Evolutionary conservation across 2,888 invertebrate species (phyloP).

Genomic region (Tetranychus piercei): DNA sequence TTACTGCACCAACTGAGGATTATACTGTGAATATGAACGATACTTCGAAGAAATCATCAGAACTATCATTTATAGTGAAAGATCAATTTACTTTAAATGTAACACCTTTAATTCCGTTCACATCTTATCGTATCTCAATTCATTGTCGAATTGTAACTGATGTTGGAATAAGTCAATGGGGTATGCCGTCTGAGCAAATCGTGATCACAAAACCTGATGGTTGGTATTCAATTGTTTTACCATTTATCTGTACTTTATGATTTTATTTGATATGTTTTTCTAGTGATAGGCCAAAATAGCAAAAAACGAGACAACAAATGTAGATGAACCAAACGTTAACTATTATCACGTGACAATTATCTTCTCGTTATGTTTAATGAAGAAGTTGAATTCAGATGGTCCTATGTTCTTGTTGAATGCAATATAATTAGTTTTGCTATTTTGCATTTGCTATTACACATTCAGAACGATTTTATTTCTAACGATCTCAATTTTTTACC

Average conservation of each 20-base stretch:
- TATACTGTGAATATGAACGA: neutral
- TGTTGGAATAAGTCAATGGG: neutral
- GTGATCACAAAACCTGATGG: neutral
- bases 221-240: neutral
- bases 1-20: neutral
- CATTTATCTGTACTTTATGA: neutral
- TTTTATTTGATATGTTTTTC: neutral
- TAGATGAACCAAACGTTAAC: too few relatives aligned
- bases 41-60: neutral
- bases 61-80: neutral
- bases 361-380: too few relatives aligned
- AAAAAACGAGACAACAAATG: too few relatives aligned
- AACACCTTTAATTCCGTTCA: constrained; percentile 14
- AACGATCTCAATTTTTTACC: too few relatives aligned
- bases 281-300: neutral
- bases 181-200: neutral
- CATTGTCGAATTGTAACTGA: constrained; percentile 16
- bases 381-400: too few relatives aligned
- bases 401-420: too few relatives aligned
- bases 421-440: too few relatives aligned
- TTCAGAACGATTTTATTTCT: too few relatives aligned
- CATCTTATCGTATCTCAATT: constrained; percentile 21
- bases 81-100: neutral
- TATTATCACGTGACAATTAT: too few relatives aligned
- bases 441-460: too few relatives aligned